Evolutionary conservation across 2,113 vertebrate species (phyloP).

Genomic region (Balaeniceps rex): DNA sequence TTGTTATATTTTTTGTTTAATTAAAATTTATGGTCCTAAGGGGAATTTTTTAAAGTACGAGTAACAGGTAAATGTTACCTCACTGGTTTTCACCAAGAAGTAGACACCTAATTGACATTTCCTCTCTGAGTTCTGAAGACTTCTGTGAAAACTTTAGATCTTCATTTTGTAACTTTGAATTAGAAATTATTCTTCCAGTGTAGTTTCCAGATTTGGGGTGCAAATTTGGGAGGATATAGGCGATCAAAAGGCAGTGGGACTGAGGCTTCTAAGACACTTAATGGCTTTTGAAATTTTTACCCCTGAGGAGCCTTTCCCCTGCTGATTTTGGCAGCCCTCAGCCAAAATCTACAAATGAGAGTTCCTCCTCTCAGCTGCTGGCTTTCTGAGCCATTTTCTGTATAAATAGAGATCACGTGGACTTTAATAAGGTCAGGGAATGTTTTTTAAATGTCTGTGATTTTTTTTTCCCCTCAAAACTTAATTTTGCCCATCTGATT

Average conservation of each 20-base stretch:
- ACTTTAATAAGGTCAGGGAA: slow-evolving; percentile 68
- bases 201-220: slow-evolving; percentile 24
- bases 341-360: slow-evolving; percentile 56
- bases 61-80: slow-evolving; percentile 27
- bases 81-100: not conserved
- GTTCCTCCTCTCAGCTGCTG: slow-evolving; percentile 57
- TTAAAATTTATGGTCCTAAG: slow-evolving; percentile 19
- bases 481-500: slow-evolving; percentile 68
- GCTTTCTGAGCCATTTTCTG: slow-evolving; percentile 59
- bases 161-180: not conserved
- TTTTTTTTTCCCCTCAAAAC: slow-evolving; percentile 22
- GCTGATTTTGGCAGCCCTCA: slow-evolving; percentile 61
- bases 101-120: slow-evolving; percentile 37
- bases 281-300: slow-evolving; percentile 53
- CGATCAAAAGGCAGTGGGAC: slow-evolving; percentile 35
- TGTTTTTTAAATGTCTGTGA: slow-evolving; percentile 62
- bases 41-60: not conserved
- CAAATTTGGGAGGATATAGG: slow-evolving; percentile 11
- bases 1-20: not conserved
- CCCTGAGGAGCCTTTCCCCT: slow-evolving; percentile 40
- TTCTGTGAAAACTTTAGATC: not conserved
- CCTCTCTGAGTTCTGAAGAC: not conserved
- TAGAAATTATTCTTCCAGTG: not conserved
- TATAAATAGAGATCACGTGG: slow-evolving; percentile 64
- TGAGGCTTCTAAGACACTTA: slow-evolving; percentile 36